These are phyloP conservation scores for Arvicanthis niloticus DNA, from an alignment of 2,113 vertebrate species.

Conservation along the genomic window DNA sequence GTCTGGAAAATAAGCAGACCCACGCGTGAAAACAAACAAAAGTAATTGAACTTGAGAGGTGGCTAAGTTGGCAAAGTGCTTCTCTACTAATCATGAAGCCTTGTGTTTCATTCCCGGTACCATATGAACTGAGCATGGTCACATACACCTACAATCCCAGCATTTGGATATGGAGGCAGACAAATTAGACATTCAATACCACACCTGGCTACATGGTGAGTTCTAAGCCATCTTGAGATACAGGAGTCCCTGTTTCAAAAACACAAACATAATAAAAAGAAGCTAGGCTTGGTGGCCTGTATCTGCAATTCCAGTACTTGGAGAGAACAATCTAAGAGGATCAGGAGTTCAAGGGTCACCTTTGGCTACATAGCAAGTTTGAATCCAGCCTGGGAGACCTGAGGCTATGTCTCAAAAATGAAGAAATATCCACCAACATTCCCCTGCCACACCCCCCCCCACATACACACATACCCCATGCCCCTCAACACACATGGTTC, in stretches of 20 bases:
- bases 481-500: not conserved
- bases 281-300: not conserved
- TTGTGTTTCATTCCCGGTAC: not conserved
- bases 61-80: not conserved
- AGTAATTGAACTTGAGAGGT: not conserved
- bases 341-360: not conserved
- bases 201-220: not conserved
- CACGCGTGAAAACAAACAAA: not conserved
- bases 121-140: not conserved
- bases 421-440: not conserved
- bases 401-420: not conserved
- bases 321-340: not conserved
- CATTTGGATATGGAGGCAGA: not conserved
- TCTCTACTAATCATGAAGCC: not conserved
- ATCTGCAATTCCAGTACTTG: not conserved
- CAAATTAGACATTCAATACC: not conserved
- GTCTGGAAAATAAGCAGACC: not conserved
- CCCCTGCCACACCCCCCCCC: not conserved
- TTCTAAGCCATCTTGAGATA: not conserved
- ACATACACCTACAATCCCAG: not conserved
- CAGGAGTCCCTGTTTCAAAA: not conserved
- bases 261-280: not conserved
- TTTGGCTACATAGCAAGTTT: not conserved
- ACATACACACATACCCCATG: not conserved
- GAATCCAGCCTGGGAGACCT: not conserved